phyloP scores from a whole-genome alignment of 2,888 invertebrate genomes.

The Ommatoiulus sabulosus region DNA sequence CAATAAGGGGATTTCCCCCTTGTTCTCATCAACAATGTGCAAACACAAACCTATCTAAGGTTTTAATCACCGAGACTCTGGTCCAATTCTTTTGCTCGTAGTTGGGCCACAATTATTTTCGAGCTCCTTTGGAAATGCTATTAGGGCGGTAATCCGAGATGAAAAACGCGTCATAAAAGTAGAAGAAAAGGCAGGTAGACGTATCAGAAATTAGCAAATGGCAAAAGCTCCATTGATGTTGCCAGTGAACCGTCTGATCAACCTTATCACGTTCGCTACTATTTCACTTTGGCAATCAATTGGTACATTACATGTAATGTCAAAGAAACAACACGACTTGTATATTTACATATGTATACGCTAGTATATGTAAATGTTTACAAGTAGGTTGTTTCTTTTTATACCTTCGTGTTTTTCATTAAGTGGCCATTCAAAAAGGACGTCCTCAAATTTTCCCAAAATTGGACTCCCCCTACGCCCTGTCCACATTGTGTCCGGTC shows the following conservation, averaged over 20 bases:
- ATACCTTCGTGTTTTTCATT: too few species aligned
- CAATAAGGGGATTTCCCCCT: not conserved
- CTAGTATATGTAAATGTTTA: too few species aligned
- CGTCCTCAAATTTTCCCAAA: too few species aligned
- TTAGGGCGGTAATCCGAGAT: not conserved
- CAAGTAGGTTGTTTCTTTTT: too few species aligned
- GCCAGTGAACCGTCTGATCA: too few species aligned
- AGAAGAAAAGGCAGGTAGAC: not conserved
- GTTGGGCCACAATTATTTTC: not conserved
- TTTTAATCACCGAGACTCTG: not conserved
- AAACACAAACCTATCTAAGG: constrained; percentile 3
- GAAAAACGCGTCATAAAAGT: not conserved
- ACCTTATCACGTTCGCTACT: too few species aligned
- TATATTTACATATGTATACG: too few species aligned
- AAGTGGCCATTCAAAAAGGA: too few species aligned
- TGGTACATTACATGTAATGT: not conserved
- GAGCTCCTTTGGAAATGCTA: not conserved
- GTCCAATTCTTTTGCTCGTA: not conserved
- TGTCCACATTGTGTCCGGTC: too few species aligned
- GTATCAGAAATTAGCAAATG: not conserved
- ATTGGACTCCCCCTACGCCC: too few species aligned
- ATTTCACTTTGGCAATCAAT: not conserved
- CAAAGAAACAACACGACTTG: not conserved
- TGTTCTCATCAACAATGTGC: not conserved
- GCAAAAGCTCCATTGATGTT: not conserved